phyloP scores from a whole-genome alignment of 1,140 invertebrate species.

The Agraylea sexmaculata region DNA sequence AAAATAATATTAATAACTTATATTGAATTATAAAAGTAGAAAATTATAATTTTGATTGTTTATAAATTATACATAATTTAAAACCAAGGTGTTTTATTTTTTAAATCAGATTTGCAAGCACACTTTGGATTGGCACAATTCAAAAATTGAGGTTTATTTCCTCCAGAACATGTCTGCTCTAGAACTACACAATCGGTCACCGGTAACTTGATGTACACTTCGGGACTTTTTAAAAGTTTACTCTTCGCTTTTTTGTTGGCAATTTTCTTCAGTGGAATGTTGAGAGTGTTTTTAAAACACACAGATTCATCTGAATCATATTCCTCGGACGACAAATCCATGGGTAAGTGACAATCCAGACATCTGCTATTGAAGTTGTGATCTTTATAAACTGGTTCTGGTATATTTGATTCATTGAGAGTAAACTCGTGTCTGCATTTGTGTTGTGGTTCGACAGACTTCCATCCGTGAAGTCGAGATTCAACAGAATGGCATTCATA shows the following conservation, averaged over 20 bases:
- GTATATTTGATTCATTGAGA: slow-evolving; percentile 32
- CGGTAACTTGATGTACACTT: slow-evolving; percentile 5
- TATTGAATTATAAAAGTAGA: slow-evolving; percentile 1
- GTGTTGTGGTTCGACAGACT: slow-evolving; percentile 24
- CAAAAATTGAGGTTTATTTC: too few species aligned
- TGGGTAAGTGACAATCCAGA: slow-evolving; percentile 31
- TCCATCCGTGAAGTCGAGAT: slow-evolving; percentile 24
- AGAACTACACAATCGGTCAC: slow-evolving; percentile 6
- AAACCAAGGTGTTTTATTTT: too few species aligned
- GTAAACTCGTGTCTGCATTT: slow-evolving; percentile 34
- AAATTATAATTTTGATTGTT: background rate
- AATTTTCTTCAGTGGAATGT: background rate
- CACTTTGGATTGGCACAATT: too few species aligned
- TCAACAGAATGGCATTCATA: slow-evolving; percentile 35
- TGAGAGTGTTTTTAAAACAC: background rate
- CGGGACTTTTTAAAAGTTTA: slow-evolving; percentile 7
- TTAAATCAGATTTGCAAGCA: too few species aligned
- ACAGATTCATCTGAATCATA: background rate
- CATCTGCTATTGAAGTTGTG: slow-evolving; percentile 27
- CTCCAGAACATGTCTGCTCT: background rate
- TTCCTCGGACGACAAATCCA: too few species aligned
- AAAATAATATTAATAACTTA: slow-evolving; percentile 2
- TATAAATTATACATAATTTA: background rate
- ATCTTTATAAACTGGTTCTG: slow-evolving; percentile 28
- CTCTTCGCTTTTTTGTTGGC: background rate